A percentile compares a stretch with the other conserved stretches of the same genome.
These are phyloP conservation scores for Caenorhabditis inopinata DNA, from an alignment of 1,140 invertebrate genomes.

Conservation along the genomic window DNA sequence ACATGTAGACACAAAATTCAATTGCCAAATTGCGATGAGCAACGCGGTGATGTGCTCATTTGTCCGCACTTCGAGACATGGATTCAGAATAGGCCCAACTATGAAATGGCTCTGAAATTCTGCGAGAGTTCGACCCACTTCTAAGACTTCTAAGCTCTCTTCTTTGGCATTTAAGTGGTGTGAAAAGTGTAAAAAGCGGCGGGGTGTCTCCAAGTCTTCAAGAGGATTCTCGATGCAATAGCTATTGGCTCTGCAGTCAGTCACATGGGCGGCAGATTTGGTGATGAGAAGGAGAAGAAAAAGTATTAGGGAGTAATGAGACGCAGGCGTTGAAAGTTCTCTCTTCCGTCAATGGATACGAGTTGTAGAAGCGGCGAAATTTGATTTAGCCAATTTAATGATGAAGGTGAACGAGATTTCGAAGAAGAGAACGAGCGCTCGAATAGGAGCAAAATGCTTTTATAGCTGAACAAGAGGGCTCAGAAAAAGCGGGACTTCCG, in stretches of 20 bases:
- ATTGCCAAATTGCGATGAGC: too few species aligned
- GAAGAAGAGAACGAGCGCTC: too few species aligned
- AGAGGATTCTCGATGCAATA: slow-evolving; percentile 1
- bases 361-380: background rate
- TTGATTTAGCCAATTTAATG: slow-evolving; percentile 5
- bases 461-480: too few species aligned
- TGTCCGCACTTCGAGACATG: too few species aligned
- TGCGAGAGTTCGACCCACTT: too few species aligned
- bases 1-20: too few species aligned
- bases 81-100: too few species aligned
- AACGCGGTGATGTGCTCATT: too few species aligned
- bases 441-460: too few species aligned
- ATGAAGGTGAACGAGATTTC: background rate
- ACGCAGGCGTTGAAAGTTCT: slow-evolving; percentile 28
- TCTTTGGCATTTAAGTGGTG: background rate
- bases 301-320: slow-evolving; percentile 14
- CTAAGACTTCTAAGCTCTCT: background rate
- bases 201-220: background rate
- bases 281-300: slow-evolving; percentile 25
- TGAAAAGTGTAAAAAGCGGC: slow-evolving; percentile 15
- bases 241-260: slow-evolving; percentile 23
- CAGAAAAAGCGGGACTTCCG: too few species aligned
- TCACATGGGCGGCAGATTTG: slow-evolving; percentile 32
- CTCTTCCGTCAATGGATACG: background rate
- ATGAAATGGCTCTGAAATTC: too few species aligned